Conservation (phyloP, 2,113 vertebrate species). For the Cyprinus carpio region DNA sequence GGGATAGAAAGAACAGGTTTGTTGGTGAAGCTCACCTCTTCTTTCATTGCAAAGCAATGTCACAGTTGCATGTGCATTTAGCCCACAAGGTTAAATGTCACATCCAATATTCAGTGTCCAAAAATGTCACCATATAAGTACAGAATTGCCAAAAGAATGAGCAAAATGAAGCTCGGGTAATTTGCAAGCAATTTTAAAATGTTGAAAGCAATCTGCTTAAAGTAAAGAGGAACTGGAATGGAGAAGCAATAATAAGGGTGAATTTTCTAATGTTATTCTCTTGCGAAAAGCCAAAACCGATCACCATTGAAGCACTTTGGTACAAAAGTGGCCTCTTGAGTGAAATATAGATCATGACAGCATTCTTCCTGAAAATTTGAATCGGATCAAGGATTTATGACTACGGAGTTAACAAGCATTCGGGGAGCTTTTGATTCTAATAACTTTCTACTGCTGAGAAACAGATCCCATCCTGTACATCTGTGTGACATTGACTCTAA, state of each 20-base stretch:
- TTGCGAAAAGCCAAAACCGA: slow-evolving; percentile 39
- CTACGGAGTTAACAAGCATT: slow-evolving; percentile 49
- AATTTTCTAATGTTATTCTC: neutral
- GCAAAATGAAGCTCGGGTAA: neutral
- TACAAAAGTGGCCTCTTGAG: slow-evolving; percentile 37
- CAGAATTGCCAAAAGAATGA: slow-evolving; percentile 15
- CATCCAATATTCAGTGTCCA: neutral
- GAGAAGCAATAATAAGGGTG: neutral
- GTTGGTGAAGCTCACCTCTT: neutral
- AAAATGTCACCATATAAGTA: slow-evolving; percentile 11
- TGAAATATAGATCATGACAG: slow-evolving; percentile 43
- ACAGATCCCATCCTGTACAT: slow-evolving; percentile 42
- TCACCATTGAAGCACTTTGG: slow-evolving; percentile 29
- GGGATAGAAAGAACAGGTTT: slow-evolving; percentile 30
- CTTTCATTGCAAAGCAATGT: neutral
- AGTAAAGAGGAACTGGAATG: neutral
- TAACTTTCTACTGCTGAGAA: slow-evolving; percentile 47
- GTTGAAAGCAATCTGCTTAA: neutral
- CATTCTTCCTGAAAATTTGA: slow-evolving; percentile 40
- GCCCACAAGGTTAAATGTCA: neutral
- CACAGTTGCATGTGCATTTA: neutral
- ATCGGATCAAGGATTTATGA: slow-evolving; percentile 33
- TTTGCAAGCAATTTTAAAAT: neutral
- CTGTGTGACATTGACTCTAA: slow-evolving; percentile 40
- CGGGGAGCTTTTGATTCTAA: slow-evolving; percentile 50